These are phyloP conservation scores for Lamellibrachia luymesi DNA, from an alignment of 1,140 invertebrate genomes.

Conservation along the genomic window DNA sequence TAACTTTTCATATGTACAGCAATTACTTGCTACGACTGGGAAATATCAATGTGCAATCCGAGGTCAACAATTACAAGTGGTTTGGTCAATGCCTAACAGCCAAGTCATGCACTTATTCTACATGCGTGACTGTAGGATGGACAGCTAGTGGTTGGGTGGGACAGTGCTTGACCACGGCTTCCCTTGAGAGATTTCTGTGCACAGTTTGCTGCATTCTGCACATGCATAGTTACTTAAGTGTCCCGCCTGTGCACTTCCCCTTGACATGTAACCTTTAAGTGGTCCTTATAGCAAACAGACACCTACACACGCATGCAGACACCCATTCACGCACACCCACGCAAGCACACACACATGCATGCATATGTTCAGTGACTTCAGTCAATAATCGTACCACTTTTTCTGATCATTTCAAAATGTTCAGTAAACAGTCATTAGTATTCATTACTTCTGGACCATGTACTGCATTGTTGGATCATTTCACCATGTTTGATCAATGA, in stretches of 20 bases:
- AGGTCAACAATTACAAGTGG: background rate
- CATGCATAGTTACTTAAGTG: background rate
- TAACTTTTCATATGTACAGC: background rate
- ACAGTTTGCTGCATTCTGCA: background rate
- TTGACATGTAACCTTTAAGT: background rate
- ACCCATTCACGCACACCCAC: background rate
- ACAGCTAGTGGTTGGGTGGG: background rate
- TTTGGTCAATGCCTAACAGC: background rate
- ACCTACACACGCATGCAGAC: background rate
- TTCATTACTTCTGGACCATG: background rate
- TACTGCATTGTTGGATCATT: background rate
- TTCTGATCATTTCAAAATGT: background rate
- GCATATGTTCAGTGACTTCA: background rate
- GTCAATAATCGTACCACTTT: background rate
- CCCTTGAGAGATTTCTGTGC: background rate
- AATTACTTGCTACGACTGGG: background rate
- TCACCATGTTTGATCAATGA: background rate
- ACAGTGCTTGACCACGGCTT: background rate
- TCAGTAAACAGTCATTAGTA: background rate
- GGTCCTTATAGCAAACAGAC: background rate
- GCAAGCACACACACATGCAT: background rate
- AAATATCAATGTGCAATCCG: background rate
- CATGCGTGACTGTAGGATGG: background rate
- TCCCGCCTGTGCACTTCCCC: background rate
- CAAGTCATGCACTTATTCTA: background rate